These are phyloP conservation scores for Carterocephalus palaemon DNA, from an alignment of 2,888 invertebrate genomes.

Conservation along the genomic window DNA sequence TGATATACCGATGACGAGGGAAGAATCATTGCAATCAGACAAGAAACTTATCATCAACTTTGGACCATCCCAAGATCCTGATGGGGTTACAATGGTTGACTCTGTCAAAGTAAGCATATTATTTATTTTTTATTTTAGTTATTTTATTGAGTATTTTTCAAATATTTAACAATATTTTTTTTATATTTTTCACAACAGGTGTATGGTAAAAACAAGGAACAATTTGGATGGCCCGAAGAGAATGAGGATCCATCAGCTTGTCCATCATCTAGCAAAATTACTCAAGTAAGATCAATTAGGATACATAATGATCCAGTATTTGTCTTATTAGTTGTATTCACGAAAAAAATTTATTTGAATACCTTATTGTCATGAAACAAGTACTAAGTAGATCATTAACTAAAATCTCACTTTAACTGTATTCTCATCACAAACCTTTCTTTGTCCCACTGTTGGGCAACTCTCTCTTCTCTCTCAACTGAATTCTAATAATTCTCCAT, in stretches of 20 bases:
- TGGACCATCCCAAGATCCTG: conserved; percentile 91
- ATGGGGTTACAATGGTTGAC: conserved; percentile 95
- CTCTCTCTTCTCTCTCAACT: too few relatives aligned
- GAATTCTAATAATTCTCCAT: too few relatives aligned
- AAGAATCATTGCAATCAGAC: conserved; percentile 95
- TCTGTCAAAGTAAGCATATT: conserved; percentile 86
- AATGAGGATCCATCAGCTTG: conserved; percentile 84
- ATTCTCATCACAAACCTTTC: too few relatives aligned
- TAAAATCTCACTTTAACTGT: too few relatives aligned
- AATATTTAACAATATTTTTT: neutral
- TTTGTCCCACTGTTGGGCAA: too few relatives aligned
- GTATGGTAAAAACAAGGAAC: conserved; percentile 96
- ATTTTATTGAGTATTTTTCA: neutral
- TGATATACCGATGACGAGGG: conserved; percentile 95
- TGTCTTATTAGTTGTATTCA: too few relatives aligned
- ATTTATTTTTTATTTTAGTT: neutral
- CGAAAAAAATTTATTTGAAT: too few relatives aligned
- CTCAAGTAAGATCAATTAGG: conserved; percentile 52
- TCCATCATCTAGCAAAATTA: conserved; percentile 65
- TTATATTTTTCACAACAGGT: conserved; percentile 55
- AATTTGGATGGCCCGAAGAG: conserved; percentile 98
- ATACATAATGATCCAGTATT: too few relatives aligned
- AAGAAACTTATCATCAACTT: conserved; percentile 91
- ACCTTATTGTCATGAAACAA: too few relatives aligned
- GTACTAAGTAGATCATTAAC: too few relatives aligned